Conservation (phyloP, 2,888 invertebrate genomes). For the Eubasilissa splendida region DNA sequence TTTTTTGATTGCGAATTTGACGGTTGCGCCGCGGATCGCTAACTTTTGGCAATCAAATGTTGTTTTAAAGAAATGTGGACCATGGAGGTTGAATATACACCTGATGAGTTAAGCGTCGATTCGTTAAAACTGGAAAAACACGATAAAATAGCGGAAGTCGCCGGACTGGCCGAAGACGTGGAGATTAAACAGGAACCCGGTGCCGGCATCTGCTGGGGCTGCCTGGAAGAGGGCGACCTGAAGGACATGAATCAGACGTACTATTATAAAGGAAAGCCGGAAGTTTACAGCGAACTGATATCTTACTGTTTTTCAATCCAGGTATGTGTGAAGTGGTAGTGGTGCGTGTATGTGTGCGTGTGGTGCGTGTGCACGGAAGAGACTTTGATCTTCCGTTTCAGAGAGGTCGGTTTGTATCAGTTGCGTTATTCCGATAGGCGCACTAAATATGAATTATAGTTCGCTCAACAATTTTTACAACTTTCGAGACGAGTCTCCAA, state of each 20-base stretch:
- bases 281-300: constrained; percentile 47
- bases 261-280: constrained; percentile 45
- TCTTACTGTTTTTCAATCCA: constrained; percentile 49
- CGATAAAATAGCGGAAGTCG: background rate
- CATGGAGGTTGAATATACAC: background rate
- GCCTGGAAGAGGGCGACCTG: constrained; percentile 33
- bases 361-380: too few relatives aligned
- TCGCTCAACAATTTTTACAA: too few relatives aligned
- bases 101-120: background rate
- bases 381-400: too few relatives aligned
- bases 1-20: background rate
- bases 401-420: too few relatives aligned
- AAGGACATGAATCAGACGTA: constrained; percentile 43
- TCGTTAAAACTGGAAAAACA: background rate
- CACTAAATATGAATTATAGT: too few relatives aligned
- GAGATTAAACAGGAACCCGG: constrained; percentile 32
- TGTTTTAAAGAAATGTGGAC: background rate
- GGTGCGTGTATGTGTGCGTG: too few relatives aligned
- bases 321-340: constrained; percentile 1
- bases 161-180: background rate
- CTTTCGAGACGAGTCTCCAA: too few relatives aligned
- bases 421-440: too few relatives aligned
- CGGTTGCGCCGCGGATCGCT: background rate
- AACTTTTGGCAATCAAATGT: background rate
- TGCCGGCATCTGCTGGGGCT: constrained; percentile 38